phyloP scores from a whole-genome alignment of 53 echinoderm and acorn worm genomes.

The Zoroaster sp. region DNA sequence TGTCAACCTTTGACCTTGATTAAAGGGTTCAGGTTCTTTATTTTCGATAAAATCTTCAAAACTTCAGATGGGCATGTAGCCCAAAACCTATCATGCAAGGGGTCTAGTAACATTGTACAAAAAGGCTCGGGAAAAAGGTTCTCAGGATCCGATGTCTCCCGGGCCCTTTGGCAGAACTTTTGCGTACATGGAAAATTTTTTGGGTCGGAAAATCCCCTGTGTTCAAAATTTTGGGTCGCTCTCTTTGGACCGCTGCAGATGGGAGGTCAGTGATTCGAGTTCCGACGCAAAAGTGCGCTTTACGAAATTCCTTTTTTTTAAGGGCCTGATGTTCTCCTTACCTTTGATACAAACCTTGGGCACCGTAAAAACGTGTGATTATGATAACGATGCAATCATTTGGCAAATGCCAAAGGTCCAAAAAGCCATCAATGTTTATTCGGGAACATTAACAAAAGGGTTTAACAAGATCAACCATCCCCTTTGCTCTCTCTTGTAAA shows the following conservation, averaged over 20 bases:
- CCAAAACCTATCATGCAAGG: not conserved
- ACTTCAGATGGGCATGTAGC: not conserved
- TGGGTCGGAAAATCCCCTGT: not conserved
- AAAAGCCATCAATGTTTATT: not conserved
- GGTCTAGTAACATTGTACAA: not conserved
- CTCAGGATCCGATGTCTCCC: slow-evolving; percentile 4
- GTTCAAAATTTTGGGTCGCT: not conserved
- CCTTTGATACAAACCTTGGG: not conserved
- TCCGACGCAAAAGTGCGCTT: slow-evolving; percentile 7
- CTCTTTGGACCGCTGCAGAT: not conserved
- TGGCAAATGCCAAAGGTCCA: not conserved
- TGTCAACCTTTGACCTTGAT: not conserved
- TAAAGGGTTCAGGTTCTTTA: not conserved
- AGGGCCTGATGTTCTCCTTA: not conserved
- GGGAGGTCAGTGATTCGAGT: not conserved
- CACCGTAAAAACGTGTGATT: not conserved
- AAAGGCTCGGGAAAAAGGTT: not conserved
- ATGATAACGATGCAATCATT: not conserved
- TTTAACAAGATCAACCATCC: not conserved
- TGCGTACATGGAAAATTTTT: not conserved
- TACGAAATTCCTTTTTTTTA: no score
- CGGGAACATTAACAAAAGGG: not conserved
- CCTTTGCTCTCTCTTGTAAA: not conserved
- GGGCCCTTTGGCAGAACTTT: not conserved
- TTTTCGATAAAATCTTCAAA: not conserved